Percentiles rank a stretch among this genome's conserved stretches.
phyloP scores from a whole-genome alignment of 2,797 vertebrate genomes.

The Mormyrops boulengeri region DNA sequence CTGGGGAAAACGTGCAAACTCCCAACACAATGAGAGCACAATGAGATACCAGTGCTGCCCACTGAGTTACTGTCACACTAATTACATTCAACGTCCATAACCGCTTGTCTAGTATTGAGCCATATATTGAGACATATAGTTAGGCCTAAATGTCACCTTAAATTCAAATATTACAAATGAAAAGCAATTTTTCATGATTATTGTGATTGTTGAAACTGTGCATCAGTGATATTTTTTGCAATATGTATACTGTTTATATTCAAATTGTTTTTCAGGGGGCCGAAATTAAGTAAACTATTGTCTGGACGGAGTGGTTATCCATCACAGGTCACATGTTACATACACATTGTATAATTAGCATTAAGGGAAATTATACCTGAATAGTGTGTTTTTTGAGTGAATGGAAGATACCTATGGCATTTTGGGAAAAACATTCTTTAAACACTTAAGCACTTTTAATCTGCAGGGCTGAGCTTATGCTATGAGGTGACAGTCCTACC shows the following conservation, averaged over 20 bases:
- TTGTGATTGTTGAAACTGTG: neutral
- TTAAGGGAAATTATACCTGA: neutral
- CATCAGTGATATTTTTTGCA: neutral
- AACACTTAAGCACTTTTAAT: neutral
- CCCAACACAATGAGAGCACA: neutral
- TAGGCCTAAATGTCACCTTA: neutral
- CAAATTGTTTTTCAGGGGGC: neutral
- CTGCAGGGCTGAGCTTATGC: neutral
- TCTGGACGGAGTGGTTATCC: neutral
- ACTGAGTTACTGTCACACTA: neutral
- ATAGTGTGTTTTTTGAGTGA: neutral
- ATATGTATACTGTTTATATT: neutral
- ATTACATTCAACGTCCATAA: neutral
- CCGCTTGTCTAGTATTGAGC: neutral
- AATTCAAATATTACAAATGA: neutral
- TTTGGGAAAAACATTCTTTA: neutral
- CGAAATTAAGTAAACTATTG: neutral
- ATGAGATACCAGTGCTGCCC: neutral
- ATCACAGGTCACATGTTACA: neutral
- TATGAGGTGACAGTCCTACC: neutral
- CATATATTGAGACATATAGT: neutral
- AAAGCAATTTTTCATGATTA: neutral
- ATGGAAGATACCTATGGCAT: neutral
- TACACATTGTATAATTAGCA: neutral
- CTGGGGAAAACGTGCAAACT: neutral